phyloP scores from a whole-genome alignment of 2,113 vertebrate species.

The Narcine bancroftii region DNA sequence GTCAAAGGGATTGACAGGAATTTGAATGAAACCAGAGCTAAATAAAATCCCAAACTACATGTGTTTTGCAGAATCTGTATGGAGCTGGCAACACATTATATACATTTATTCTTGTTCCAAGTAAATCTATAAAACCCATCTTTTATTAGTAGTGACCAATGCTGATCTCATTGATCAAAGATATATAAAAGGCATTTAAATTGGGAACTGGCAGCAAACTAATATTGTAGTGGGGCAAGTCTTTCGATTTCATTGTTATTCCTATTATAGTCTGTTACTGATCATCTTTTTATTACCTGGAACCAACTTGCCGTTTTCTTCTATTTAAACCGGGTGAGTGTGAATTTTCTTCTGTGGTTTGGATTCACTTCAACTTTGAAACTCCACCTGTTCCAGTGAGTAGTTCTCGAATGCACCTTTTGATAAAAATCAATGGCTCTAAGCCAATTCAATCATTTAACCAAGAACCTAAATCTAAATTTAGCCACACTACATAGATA shows the following conservation, averaged over 20 bases:
- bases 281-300: background rate
- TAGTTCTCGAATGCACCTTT: background rate
- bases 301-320: too few relatives aligned
- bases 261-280: background rate
- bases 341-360: background rate
- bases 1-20: background rate
- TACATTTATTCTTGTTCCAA: background rate
- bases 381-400: background rate
- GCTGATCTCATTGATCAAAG: background rate
- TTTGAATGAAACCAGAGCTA: background rate
- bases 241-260: background rate
- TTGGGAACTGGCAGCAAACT: background rate
- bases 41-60: conserved; percentile 1
- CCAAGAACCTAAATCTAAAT: background rate
- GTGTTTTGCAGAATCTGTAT: background rate
- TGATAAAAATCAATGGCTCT: background rate
- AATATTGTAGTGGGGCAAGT: background rate
- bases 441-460: background rate
- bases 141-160: background rate
- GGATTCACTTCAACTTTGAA: background rate
- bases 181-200: conserved; percentile 7
- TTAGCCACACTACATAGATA: background rate
- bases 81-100: background rate
- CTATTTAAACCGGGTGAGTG: background rate
- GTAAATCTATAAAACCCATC: background rate